Conservation (phyloP, 2,888 invertebrate genomes). For the Zygogramma bicolorata region DNA sequence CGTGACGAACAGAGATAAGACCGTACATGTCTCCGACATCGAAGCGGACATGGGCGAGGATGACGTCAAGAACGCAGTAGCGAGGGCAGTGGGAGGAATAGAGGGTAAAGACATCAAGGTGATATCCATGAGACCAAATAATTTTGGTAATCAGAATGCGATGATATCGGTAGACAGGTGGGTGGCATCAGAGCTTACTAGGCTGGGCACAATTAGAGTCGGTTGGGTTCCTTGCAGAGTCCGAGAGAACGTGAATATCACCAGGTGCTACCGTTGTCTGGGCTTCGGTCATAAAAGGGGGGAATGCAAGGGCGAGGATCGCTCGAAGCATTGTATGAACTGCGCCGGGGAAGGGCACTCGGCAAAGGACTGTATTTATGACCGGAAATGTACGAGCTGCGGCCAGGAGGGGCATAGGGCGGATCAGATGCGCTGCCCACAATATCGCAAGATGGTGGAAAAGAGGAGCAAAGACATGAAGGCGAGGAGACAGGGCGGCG, state of each 20-base stretch:
- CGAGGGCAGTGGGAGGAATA: background rate
- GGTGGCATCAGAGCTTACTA: background rate
- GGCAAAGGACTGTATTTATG: background rate
- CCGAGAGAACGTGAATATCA: background rate
- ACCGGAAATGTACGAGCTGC: slow-evolving; percentile 1
- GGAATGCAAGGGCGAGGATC: background rate
- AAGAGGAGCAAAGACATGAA: background rate
- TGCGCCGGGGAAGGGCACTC: slow-evolving; percentile 5
- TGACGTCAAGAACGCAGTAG: background rate
- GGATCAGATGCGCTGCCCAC: slow-evolving; percentile 6
- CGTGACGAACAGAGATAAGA: too few species aligned
- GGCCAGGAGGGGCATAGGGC: background rate
- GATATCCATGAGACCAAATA: background rate
- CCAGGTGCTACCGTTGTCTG: slow-evolving; percentile 21
- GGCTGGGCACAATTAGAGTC: background rate
- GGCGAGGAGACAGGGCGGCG: too few species aligned
- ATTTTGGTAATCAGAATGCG: background rate
- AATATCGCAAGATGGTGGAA: background rate
- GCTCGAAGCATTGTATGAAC: background rate
- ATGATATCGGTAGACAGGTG: background rate
- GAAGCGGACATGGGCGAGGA: too few species aligned
- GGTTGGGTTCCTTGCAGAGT: slow-evolving; percentile 10
- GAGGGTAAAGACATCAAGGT: background rate
- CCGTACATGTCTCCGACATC: too few species aligned
- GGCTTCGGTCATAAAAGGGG: background rate